Conservation (phyloP, 1,140 invertebrate genomes). For the Cotesia typhae region DNA sequence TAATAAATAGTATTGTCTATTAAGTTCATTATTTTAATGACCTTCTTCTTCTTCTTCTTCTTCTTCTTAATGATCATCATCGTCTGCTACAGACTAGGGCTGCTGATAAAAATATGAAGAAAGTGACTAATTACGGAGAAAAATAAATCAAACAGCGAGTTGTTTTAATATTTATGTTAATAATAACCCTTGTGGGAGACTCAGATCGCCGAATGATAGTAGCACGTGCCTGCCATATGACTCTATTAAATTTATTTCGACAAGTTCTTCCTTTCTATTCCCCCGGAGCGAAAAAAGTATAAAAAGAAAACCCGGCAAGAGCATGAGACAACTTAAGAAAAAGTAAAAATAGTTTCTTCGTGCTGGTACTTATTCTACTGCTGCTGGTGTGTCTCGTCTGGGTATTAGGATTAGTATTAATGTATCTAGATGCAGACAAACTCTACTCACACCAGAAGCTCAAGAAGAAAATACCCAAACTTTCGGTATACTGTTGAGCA, state of each 20-base stretch:
- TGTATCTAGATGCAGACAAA: neutral
- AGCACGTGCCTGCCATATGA: constrained; percentile 28
- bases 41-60: neutral
- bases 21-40: neutral
- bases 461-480: neutral
- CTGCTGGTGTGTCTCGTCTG: constrained; percentile 2
- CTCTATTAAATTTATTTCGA: neutral
- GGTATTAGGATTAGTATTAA: too few relatives aligned
- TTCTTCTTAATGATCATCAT: neutral
- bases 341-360: constrained; percentile 32
- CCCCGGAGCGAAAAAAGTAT: constrained; percentile 3
- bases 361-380: neutral
- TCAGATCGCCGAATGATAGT: neutral
- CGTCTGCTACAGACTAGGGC: neutral
- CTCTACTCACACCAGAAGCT: too few relatives aligned
- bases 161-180: neutral
- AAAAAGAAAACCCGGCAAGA: constrained; percentile 19
- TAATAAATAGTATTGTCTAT: constrained; percentile 46
- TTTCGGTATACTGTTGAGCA: too few relatives aligned
- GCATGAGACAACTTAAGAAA: constrained; percentile 33
- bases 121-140: neutral
- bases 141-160: constrained; percentile 1
- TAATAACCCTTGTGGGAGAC: constrained; percentile 3
- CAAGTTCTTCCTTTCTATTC: neutral
- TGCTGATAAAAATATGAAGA: neutral